These are phyloP conservation scores for Portunus trituberculatus DNA, from an alignment of 1,140 invertebrate species.

Conservation along the genomic window DNA sequence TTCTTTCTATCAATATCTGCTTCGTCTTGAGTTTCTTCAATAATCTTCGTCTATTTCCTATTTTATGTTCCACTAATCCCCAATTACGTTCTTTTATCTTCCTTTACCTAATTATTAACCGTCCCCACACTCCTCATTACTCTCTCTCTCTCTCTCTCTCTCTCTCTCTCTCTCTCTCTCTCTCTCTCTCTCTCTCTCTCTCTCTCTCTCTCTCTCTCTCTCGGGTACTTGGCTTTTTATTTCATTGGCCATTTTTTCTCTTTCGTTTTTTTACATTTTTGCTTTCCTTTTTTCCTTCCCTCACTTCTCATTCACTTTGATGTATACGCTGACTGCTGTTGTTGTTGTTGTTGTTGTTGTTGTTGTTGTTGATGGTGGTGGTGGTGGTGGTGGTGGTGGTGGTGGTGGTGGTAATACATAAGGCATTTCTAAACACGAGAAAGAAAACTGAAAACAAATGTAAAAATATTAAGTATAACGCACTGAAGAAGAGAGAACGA, in stretches of 20 bases:
- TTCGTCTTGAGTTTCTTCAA: background rate
- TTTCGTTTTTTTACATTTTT: background rate
- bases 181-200: background rate
- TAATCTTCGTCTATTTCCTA: background rate
- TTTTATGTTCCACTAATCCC: no score
- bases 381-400: no score
- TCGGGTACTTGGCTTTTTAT: background rate
- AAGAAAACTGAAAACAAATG: no score
- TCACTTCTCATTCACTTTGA: background rate
- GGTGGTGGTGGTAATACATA: no score
- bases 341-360: background rate
- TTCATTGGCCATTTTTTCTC: no score
- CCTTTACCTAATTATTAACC: no score
- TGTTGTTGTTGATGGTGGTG: no score
- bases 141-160: background rate
- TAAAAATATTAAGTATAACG: no score
- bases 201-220: background rate
- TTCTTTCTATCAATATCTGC: background rate
- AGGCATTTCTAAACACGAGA: no score
- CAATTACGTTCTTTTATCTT: no score
- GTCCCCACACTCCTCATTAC: background rate
- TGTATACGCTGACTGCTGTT: background rate
- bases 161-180: background rate
- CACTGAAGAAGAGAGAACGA: no score
- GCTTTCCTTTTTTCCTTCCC: background rate